Base-by-base conservation (phyloP, 2,113 vertebrate species). In the Mobula birostris region DNA sequence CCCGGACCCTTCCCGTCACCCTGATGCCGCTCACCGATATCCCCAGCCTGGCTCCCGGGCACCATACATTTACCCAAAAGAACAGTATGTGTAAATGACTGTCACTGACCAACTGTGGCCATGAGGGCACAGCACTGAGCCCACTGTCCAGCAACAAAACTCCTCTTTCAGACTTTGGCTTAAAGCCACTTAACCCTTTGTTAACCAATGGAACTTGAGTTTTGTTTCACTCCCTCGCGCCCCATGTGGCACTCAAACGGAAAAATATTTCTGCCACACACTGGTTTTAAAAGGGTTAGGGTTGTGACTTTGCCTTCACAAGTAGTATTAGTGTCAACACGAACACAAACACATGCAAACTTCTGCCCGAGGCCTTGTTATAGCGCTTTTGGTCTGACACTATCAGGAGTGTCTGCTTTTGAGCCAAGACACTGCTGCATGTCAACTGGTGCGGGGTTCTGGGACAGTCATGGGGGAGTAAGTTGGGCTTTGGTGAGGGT, bases 181-280 rank as follows among this genome's bases (percentile, higher is more conserved):
- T 66, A 17, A 90, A 88, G 58, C 61, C 63, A 63, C 29, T 88
- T 88, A 88, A 88, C 85, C 85, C 85, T 90, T 66, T 90, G 85
- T 68, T 68, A 90, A 90, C 85, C 85, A 66, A 66, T n/a, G n/a
- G 85, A 17, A 68, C n/a, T 17, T 27, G 66, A 14, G 83, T 9
- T 66, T 90, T 66, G 61, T 90, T 90, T 90, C 29, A 36, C 85
- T 7, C 85, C 7, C 61, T 66, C 5, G 6, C 29, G 15, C n/a
- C 15, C 29, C 61, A n/a, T 66, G 85, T 8, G 85, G 85, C 61
- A 8, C 85, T 66, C 85, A 32, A 6, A 66, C 12, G 14, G 15
- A 27, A 17, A 48, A 32, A 36, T 29, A 15, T 27, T 66, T 68
- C 14, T 2, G n/a, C 29, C 14, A 6, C 15, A n/a, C 61, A n/a